These are phyloP conservation scores for Lipophrys pholis DNA, from an alignment of 2,113 vertebrate genomes.

Conservation along the genomic window DNA sequence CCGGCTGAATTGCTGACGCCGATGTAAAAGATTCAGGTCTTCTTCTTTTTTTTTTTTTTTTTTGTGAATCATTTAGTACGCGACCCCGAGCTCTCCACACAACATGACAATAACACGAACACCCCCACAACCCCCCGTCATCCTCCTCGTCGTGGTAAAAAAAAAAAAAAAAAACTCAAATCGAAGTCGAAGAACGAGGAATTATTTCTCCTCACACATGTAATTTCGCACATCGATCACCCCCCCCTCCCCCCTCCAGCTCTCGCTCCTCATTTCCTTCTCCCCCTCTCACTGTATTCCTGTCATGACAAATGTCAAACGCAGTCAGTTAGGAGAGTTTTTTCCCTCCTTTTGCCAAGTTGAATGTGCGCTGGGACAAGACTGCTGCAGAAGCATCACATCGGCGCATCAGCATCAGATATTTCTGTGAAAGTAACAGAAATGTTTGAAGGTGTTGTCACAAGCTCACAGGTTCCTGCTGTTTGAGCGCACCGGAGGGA, in stretches of 20 bases:
- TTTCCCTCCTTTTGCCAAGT: slow-evolving; percentile 71
- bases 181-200: slow-evolving; percentile 65
- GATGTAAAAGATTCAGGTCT: slow-evolving; percentile 93
- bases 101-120: slow-evolving; percentile 87
- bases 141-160: slow-evolving; percentile 32
- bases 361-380: slow-evolving; percentile 72
- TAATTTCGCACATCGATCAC: slow-evolving; percentile 76
- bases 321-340: slow-evolving; percentile 69
- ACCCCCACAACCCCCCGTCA: slow-evolving; percentile 10
- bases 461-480: slow-evolving; percentile 82
- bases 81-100: slow-evolving; percentile 90
- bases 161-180: slow-evolving; percentile 54
- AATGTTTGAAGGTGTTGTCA: slow-evolving; percentile 84
- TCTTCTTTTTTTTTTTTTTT: slow-evolving; percentile 61
- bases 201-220: slow-evolving; percentile 74
- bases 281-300: slow-evolving; percentile 64
- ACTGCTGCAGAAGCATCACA: slow-evolving; percentile 76
- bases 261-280: slow-evolving; percentile 53
- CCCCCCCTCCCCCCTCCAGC: slow-evolving; percentile 66
- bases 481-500: slow-evolving; percentile 78
- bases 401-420: slow-evolving; percentile 77
- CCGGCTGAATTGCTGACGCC: slow-evolving; percentile 95
- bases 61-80: slow-evolving; percentile 96
- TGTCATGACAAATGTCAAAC: slow-evolving; percentile 83
- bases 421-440: slow-evolving; percentile 84